phyloP scores from a whole-genome alignment of 1,140 invertebrate genomes.

The Papilio polytes region DNA sequence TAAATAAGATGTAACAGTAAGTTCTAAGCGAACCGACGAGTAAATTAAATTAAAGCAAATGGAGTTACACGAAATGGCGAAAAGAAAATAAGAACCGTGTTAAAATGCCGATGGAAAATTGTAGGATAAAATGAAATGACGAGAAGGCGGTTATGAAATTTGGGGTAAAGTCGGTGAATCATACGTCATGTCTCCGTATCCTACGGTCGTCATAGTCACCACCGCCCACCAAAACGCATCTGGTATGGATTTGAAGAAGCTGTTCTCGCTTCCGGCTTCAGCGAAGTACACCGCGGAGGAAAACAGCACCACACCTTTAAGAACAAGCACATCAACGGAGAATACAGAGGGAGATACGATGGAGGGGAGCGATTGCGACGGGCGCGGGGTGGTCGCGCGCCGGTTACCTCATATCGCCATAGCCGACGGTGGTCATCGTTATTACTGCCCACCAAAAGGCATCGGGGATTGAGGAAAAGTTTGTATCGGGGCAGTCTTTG shows the following conservation, averaged over 20 bases:
- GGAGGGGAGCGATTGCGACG: conserved; percentile 74
- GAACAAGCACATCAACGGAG: conserved; percentile 83
- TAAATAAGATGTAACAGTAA: conserved; percentile 63
- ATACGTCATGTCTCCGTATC: conserved; percentile 99
- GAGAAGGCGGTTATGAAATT: conserved; percentile 77
- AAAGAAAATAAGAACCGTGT: conserved; percentile 72
- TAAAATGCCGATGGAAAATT: conserved; percentile 71
- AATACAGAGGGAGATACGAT: conserved; percentile 78
- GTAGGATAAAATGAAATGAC: conserved; percentile 76
- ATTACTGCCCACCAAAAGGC: conserved; percentile 98
- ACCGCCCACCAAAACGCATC: conserved; percentile 99
- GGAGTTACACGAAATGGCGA: conserved; percentile 73
- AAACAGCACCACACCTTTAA: conserved; percentile 99
- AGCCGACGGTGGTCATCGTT: conserved; percentile 97
- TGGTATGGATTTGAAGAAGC: conserved; percentile 99
- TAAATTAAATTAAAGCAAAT: conserved; percentile 74
- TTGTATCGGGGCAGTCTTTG: conserved; percentile 96
- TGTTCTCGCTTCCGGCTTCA: conserved; percentile 98
- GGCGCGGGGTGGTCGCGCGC: conserved; percentile 66
- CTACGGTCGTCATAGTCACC: conserved; percentile 99
- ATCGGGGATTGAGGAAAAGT: conserved; percentile 98
- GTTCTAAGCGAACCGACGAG: conserved; percentile 73
- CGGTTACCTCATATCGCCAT: conserved; percentile 98
- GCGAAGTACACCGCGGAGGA: conserved; percentile 99
- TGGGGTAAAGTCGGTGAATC: conserved; percentile 84